These are phyloP conservation scores for Periophthalmodon schlosseri DNA, from an alignment of 2,113 vertebrate genomes.

Conservation along the genomic window DNA sequence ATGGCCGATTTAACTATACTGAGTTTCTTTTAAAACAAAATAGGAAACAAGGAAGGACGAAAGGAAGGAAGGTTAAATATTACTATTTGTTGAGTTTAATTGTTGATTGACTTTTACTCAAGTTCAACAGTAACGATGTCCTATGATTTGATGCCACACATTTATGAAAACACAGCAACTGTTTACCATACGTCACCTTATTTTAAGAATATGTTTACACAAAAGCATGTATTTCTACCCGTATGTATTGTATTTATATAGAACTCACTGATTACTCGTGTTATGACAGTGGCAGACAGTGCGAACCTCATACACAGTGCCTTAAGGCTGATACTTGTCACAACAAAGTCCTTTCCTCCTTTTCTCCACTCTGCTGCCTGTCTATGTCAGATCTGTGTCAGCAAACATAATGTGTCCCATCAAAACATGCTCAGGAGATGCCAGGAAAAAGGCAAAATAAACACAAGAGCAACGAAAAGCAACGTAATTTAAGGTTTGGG, in stretches of 20 bases:
- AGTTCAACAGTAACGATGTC: not conserved
- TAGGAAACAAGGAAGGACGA: too few species aligned
- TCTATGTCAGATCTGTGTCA: conserved; percentile 19
- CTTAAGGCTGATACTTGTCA: conserved; percentile 37
- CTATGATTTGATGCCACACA: not conserved
- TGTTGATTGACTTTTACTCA: too few species aligned
- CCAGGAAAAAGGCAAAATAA: conserved; percentile 17
- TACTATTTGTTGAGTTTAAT: too few species aligned
- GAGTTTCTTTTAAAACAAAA: not conserved
- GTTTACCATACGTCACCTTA: not conserved
- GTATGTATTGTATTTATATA: conserved; percentile 21
- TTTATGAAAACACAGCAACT: not conserved
- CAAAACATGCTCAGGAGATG: conserved; percentile 7
- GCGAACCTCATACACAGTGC: not conserved
- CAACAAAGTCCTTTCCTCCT: conserved; percentile 14
- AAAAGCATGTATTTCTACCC: conserved; percentile 6
- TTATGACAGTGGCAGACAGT: conserved; percentile 22
- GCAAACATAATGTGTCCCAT: conserved; percentile 14
- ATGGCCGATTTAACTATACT: not conserved
- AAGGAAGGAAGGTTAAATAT: not conserved
- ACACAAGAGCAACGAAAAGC: not conserved
- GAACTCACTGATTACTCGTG: conserved; percentile 43
- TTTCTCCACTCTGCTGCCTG: conserved; percentile 13
- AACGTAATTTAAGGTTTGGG: conserved; percentile 8
- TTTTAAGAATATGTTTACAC: not conserved